Base-by-base conservation (phyloP, 2,113 vertebrate species). In the Ciconia maguari region DNA sequence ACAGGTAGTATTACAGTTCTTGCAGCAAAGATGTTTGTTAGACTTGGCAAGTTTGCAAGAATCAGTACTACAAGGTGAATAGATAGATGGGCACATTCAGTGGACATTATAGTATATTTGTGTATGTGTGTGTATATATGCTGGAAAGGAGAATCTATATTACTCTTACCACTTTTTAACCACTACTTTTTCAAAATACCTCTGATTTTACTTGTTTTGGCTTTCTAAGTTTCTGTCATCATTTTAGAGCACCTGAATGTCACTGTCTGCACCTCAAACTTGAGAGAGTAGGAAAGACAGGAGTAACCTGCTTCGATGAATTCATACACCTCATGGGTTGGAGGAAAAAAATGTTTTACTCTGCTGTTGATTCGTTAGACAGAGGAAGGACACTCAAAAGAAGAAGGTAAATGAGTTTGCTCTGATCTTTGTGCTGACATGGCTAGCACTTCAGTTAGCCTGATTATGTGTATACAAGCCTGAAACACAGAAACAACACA, bases 1-100 rank as follows among this genome's bases (percentile, higher is more conserved):
- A 54, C 29, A 94, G 25, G 24, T 58, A 61, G 11, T 17, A 36
- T 22, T 60, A 62, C 13, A 68, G 30, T 30, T 75, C 26, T 22
- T 84, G 87, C 34, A 95, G 54, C 14, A 93, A 88, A 88, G 36
- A 72, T 36, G 36, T 65, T 62, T 36, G 36, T 65, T 62, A 65
- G 90, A 58, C 49, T 48, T 25, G 2, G 19, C 65, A 96, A 86
- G 9, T 18, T 76, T 58, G 10, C 13, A 86, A 4, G 57, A 52
- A 57, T 90, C 36, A 68, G 44, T 77, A 89, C 18, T 19, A 79
- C 21, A 87, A 79, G 66, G 65, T 70, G 13, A 95, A 41, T 4
- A 87, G 27, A 68, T 10, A 71, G 11, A 48, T 10, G 20, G 26
- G 21, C 32, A 42, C 7, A 70, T 78, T 60, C 60, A 70, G 32